These are phyloP conservation scores for Borostomias antarcticus DNA, from an alignment of 2,797 vertebrate species.

Conservation along the genomic window DNA sequence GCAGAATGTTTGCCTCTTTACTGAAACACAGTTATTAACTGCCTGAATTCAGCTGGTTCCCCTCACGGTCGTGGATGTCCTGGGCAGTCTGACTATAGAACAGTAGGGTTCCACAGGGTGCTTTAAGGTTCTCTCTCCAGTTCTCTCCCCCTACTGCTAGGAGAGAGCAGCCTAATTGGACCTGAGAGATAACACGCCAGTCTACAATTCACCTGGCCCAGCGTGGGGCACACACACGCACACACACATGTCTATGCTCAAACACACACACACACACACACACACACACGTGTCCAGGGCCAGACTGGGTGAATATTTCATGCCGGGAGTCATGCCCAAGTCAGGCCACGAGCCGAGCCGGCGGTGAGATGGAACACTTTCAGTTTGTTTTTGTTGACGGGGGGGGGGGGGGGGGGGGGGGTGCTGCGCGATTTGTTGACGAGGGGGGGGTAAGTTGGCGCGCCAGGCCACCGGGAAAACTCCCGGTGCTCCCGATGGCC, in stretches of 20 bases:
- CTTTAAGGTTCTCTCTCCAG: background rate
- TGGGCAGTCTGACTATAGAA: background rate
- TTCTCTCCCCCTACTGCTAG: conserved; percentile 24
- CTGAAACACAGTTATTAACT: background rate
- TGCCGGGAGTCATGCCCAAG: too few species aligned
- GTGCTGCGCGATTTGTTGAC: too few species aligned
- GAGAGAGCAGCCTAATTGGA: conserved; percentile 45
- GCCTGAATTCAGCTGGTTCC: background rate
- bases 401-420: too few species aligned
- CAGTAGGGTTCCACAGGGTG: background rate
- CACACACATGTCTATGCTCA: background rate
- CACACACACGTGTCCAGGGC: background rate
- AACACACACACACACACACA: background rate
- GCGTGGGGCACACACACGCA: conserved; percentile 18
- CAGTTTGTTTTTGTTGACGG: too few species aligned
- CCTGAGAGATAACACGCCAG: conserved; percentile 27
- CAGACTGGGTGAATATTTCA: too few species aligned
- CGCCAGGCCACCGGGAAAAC: too few species aligned
- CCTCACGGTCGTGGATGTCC: background rate
- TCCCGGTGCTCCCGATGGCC: too few species aligned
- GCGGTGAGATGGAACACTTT: too few species aligned
- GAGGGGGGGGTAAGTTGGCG: too few species aligned
- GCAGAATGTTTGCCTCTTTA: background rate
- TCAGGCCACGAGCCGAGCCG: too few species aligned
- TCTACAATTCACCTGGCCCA: conserved; percentile 19